Evolutionary conservation across 2,888 invertebrate species (phyloP).

Genomic region (Fragum sueziense): DNA sequence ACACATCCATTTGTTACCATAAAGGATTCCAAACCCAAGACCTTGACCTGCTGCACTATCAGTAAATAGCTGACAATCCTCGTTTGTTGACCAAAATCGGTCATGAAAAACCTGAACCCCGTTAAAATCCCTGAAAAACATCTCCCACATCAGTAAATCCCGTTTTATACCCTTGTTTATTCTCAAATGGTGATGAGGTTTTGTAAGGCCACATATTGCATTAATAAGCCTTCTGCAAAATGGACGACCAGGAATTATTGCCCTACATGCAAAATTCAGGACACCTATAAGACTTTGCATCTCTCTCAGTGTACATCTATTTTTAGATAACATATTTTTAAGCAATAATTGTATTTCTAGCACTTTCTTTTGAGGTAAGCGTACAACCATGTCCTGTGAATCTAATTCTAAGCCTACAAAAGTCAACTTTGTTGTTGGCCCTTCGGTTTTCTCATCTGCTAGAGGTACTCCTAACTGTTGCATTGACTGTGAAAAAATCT

Average conservation of each 20-base stretch:
- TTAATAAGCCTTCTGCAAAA: constrained; percentile 41
- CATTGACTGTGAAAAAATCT: not conserved
- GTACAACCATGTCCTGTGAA: constrained; percentile 22
- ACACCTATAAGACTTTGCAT: constrained; percentile 40
- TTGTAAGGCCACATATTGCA: constrained; percentile 40
- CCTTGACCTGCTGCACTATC: constrained; percentile 37
- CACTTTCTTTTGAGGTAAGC: constrained; percentile 32
- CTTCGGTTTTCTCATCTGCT: constrained; percentile 27
- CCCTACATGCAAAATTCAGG: constrained; percentile 39
- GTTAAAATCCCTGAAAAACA: constrained; percentile 35
- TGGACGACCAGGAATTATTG: constrained; percentile 37
- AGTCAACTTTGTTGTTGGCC: constrained; percentile 3
- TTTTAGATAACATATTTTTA: constrained; percentile 4
- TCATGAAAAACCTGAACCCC: constrained; percentile 40
- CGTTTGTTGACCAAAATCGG: constrained; percentile 37
- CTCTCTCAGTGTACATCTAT: constrained; percentile 19
- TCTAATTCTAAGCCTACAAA: constrained; percentile 46
- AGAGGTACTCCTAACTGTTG: constrained; percentile 19
- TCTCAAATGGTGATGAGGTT: constrained; percentile 39
- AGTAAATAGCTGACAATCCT: constrained; percentile 39
- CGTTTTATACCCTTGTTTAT: constrained; percentile 22
- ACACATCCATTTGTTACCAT: no score
- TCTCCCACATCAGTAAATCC: constrained; percentile 31
- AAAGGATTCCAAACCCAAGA: constrained; percentile 43
- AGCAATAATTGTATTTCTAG: constrained; percentile 6